Base-by-base conservation (phyloP, 1,140 invertebrate species). In the Antheraea mylitta region DNA sequence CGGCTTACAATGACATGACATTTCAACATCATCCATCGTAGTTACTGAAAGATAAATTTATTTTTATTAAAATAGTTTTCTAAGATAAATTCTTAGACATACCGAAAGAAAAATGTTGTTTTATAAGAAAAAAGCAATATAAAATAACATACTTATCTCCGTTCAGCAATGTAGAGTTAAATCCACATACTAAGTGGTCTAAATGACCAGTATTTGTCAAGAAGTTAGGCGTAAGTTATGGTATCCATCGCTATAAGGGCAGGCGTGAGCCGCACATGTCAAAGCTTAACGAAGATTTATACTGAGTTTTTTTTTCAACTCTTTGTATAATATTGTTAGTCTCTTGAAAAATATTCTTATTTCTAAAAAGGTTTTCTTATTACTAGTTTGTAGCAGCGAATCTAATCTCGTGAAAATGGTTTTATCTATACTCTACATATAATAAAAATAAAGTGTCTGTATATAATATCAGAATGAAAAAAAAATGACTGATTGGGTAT, bases 171-270 rank as follows among this genome's bases (percentile, higher is more conserved):
- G 45, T 53, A 53, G 45, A 13, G 45, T 6, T 1, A 53, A 61
- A 61, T 61, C 18, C 59, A 16, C 59, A 18, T 36, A 22, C 59
- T 22, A 72, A 72, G 71, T 72, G 71, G 60, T 66, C 67, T 63
- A 69, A 72, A 72, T 69, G 67, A 65, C 18, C 36, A 64, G 64
- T 69, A 72, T 72, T 72, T 72, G 71, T 72, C 67, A 66, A 72
- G 64, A 72, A 72, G 71, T 72, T 72, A 72, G 38, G 63, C 64
- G 67, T 72, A 69, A 72, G 67, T 72, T 72, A 72, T 69, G 67
- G 42, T 64, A 69, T 69, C 71, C 71, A 72, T 72, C 64, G 64
- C 59, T 66, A 58, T 42, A 59, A 58, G 36, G 19, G 19, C 18
- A 64, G 45, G 67, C 60, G 64, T 72, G 69, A 72, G 64, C 45